A percentile compares a stretch with the other conserved stretches of the same genome.
phyloP scores from a whole-genome alignment of 2,888 invertebrate species.

The Lithodes maja region DNA sequence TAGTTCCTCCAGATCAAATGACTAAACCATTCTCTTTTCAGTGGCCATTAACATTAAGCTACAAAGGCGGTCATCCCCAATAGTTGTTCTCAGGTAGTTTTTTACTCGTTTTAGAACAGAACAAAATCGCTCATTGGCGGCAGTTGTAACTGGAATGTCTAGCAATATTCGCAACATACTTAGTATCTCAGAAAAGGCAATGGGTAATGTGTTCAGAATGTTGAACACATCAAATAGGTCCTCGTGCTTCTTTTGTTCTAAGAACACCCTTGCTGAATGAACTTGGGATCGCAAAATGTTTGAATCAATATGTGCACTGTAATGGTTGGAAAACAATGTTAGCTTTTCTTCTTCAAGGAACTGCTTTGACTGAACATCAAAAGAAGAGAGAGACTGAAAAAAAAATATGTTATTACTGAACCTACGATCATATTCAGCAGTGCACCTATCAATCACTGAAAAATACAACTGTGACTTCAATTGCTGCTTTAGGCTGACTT shows the following conservation, averaged over 20 bases:
- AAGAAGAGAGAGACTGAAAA: not conserved
- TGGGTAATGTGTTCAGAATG: constrained; percentile 22
- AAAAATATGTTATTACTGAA: constrained; percentile 3
- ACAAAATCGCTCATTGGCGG: constrained; percentile 14
- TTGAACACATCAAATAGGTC: constrained; percentile 18
- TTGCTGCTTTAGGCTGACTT: not conserved
- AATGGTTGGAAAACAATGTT: constrained; percentile 18
- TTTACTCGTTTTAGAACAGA: constrained; percentile 32
- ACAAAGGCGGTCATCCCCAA: constrained; percentile 36
- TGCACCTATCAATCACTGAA: constrained; percentile 25
- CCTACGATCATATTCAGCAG: constrained; percentile 28
- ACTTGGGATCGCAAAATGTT: constrained; percentile 13
- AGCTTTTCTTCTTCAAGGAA: constrained; percentile 38
- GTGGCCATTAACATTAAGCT: constrained; percentile 26
- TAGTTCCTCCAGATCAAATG: constrained; percentile 28
- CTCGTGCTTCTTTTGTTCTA: constrained; percentile 22
- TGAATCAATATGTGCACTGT: constrained; percentile 21
- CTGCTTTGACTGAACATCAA: constrained; percentile 25
- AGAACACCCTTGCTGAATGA: constrained; percentile 25
- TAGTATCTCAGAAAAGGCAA: constrained; percentile 9
- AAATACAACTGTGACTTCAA: constrained; percentile 37
- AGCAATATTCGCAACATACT: not conserved
- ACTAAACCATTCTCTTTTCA: constrained; percentile 20
- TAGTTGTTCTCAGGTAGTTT: constrained; percentile 19
- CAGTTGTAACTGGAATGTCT: constrained; percentile 9